phyloP scores from a whole-genome alignment of 2,113 vertebrate species.

The Onychostruthus taczanowskii region DNA sequence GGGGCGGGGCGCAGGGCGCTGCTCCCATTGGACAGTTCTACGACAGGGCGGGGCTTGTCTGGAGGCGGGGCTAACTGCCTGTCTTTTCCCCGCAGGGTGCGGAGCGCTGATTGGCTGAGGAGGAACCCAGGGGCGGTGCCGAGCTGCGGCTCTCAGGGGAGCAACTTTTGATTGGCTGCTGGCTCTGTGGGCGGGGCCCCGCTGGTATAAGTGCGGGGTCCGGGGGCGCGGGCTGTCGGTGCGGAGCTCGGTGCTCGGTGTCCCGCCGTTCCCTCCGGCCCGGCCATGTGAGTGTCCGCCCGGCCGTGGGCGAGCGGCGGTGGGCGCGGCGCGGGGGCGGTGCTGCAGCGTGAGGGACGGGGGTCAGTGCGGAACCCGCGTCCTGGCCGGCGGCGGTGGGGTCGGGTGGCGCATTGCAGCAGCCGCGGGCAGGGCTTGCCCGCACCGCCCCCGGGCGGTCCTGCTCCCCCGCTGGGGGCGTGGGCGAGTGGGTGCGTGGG shows the following conservation, averaged over 20 bases:
- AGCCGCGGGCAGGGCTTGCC: background rate
- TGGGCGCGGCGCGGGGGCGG: background rate
- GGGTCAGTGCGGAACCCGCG: background rate
- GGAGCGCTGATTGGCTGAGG: background rate
- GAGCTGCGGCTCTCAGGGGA: background rate
- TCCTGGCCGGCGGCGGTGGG: background rate
- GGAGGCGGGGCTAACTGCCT: accelerated
- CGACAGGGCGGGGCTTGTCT: background rate
- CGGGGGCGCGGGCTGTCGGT: accelerated
- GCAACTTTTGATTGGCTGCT: background rate
- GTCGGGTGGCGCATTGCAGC: conserved; percentile 26
- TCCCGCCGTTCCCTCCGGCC: accelerated
- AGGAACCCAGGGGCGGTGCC: accelerated
- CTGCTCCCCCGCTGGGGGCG: background rate
- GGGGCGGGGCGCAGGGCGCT: background rate
- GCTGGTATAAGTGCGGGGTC: accelerated
- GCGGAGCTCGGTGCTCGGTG: accelerated
- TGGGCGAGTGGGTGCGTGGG: background rate
- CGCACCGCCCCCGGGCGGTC: background rate
- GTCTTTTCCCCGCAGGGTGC: accelerated
- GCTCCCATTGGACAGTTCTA: background rate
- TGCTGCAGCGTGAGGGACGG: background rate
- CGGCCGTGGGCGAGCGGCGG: background rate
- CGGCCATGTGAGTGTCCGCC: background rate
- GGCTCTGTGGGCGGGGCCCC: background rate